Evolutionary conservation across 2,888 invertebrate genomes (phyloP), one percentile per base, ranked within the genome.

Genomic region (Malthinus flaveolus): DNA sequence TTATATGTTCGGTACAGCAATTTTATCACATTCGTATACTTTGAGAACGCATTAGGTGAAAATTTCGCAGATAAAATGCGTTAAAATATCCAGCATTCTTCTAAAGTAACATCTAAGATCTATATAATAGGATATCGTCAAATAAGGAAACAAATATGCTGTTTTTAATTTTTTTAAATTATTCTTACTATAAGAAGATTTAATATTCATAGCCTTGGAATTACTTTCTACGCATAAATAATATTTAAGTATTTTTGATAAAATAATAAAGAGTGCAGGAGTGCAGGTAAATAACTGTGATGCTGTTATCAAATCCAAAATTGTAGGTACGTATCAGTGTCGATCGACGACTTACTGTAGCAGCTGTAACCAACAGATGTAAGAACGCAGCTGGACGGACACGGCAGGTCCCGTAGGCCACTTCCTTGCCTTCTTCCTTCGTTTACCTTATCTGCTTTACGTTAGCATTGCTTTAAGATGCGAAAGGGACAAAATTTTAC

Each of bases 351-450:
- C 23, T n/a, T n/a, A 60, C 63, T 49, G 46, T 66, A 66, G 74
- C 74, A 74, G 74, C 73, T 74, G 74, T 72, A 71, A 63, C 63
- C 70, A 71, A 72, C 73, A 72, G 74, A 73, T 73, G 71, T 70
- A 67, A 63, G 59, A 70, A 73, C 71, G 71, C 73, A 73, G 71
- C 71, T 70, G 68, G 64, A 65, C 66, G 66, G 66, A 62, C 58
- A 64, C 62, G 59, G 63, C 66, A 65, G 65, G 65, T 64, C 63
- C 59, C 61, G 61, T 62, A 67, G 66, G 64, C 66, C 62, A 62
- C 62, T 68, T 68, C 66, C 66, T 67, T 66, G 61, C 68, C 66
- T 66, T 63, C 63, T 65, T 67, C 65, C 68, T 68, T 66, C 61
- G 62, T 63, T 63, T 66, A 67, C 64, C 66, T 64, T 66, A 66